Conservation (phyloP, 2,113 vertebrate species). For the Clarias gariepinus region DNA sequence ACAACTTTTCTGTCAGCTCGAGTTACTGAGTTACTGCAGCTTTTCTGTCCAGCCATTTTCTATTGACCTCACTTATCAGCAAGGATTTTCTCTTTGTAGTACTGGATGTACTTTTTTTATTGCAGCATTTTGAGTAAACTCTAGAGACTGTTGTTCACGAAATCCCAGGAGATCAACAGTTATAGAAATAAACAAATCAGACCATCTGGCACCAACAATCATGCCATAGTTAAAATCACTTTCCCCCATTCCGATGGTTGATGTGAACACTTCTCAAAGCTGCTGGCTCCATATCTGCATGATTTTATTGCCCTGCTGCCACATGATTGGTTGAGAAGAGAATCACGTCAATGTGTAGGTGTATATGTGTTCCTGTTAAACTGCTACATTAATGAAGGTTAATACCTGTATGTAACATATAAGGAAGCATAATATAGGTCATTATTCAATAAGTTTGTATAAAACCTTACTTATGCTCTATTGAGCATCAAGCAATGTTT, state of each 20-base stretch:
- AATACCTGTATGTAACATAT: not conserved
- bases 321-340: too few relatives aligned
- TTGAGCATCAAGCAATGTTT: not conserved
- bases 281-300: too few relatives aligned
- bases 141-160: not conserved
- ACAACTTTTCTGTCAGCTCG: too few relatives aligned
- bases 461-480: not conserved
- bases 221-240: not conserved
- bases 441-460: not conserved
- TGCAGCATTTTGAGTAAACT: not conserved
- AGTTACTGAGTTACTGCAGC: not conserved
- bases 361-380: too few relatives aligned
- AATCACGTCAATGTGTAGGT: too few relatives aligned
- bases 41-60: not conserved
- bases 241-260: not conserved
- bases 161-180: not conserved
- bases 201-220: not conserved
- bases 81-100: not conserved
- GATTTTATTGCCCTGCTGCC: too few relatives aligned
- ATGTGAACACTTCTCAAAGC: too few relatives aligned
- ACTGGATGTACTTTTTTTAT: not conserved
- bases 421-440: not conserved
- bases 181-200: not conserved
- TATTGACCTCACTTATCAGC: not conserved
- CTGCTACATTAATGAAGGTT: not conserved